A percentile compares a stretch with the other conserved stretches of the same genome.
Evolutionary conservation across 2,797 vertebrate species (phyloP).

Genomic region (Spizella passerina): DNA sequence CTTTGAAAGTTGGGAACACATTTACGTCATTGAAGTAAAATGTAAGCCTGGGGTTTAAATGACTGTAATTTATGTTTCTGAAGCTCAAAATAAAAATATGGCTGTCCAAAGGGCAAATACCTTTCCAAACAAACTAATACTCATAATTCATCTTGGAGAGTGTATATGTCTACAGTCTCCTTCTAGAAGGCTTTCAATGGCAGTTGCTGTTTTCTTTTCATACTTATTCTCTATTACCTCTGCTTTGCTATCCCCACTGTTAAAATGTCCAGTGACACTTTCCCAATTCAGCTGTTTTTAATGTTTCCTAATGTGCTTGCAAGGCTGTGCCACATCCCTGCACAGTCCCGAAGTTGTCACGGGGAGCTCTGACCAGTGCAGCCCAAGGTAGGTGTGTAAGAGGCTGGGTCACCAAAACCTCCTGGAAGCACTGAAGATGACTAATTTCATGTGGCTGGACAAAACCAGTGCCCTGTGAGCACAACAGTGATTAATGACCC

Average conservation of each 20-base stretch:
- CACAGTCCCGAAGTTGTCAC: background rate
- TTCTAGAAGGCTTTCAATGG: background rate
- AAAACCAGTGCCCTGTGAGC: background rate
- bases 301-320: background rate
- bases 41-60: slow-evolving; percentile 54
- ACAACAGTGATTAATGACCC: background rate
- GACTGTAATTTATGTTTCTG: slow-evolving; percentile 55
- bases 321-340: background rate
- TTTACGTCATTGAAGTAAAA: slow-evolving; percentile 56
- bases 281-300: background rate
- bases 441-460: background rate
- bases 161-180: background rate
- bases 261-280: background rate
- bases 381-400: background rate
- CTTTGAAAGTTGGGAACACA: slow-evolving; percentile 49
- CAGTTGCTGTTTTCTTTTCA: background rate
- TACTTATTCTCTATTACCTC: background rate
- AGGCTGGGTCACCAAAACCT: background rate
- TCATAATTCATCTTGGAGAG: background rate
- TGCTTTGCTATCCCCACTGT: background rate
- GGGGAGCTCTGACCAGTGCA: fast-evolving
- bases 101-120: slow-evolving; percentile 66
- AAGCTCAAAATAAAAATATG: slow-evolving; percentile 45
- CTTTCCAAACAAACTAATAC: slow-evolving; percentile 14
- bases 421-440: background rate